These are phyloP conservation scores for Neosalanx taihuensis DNA, from an alignment of 2,797 vertebrate genomes.

Conservation along the genomic window DNA sequence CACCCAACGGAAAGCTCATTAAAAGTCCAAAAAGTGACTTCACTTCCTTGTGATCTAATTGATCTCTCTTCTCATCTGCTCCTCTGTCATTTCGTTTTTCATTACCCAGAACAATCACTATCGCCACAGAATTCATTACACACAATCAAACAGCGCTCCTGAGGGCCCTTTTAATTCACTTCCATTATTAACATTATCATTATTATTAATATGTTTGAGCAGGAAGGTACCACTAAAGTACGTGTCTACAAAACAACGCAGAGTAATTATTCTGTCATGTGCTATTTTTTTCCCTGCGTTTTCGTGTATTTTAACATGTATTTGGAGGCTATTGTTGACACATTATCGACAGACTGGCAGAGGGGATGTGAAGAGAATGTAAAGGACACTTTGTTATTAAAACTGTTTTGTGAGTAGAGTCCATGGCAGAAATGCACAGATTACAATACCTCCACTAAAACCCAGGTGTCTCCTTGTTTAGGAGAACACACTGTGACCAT, in stretches of 20 bases:
- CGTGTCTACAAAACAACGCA: slow-evolving; percentile 34
- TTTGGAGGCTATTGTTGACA: too few species aligned
- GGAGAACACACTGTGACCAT: slow-evolving; percentile 16
- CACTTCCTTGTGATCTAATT: slow-evolving; percentile 68
- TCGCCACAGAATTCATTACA: slow-evolving; percentile 66
- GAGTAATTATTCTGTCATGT: slow-evolving; percentile 51
- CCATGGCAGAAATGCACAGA: too few species aligned
- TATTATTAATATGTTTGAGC: slow-evolving; percentile 65
- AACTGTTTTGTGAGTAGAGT: too few species aligned
- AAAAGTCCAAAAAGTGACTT: slow-evolving; percentile 65
- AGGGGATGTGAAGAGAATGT: too few species aligned
- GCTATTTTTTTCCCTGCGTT: slow-evolving; percentile 25
- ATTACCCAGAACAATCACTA: slow-evolving; percentile 69
- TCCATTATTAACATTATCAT: slow-evolving; percentile 71
- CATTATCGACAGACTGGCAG: too few species aligned
- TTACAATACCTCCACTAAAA: background rate
- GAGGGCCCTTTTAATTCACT: slow-evolving; percentile 63
- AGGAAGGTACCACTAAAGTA: slow-evolving; percentile 36
- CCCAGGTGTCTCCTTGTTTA: background rate
- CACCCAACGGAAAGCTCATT: slow-evolving; percentile 69
- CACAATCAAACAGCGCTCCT: slow-evolving; percentile 65
- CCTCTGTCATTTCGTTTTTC: slow-evolving; percentile 56
- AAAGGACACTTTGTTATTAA: too few species aligned
- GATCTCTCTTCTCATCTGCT: slow-evolving; percentile 61
- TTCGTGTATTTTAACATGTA: too few species aligned